phyloP scores from a whole-genome alignment of 2,888 invertebrate species.

The Charanyca ferruginea region DNA sequence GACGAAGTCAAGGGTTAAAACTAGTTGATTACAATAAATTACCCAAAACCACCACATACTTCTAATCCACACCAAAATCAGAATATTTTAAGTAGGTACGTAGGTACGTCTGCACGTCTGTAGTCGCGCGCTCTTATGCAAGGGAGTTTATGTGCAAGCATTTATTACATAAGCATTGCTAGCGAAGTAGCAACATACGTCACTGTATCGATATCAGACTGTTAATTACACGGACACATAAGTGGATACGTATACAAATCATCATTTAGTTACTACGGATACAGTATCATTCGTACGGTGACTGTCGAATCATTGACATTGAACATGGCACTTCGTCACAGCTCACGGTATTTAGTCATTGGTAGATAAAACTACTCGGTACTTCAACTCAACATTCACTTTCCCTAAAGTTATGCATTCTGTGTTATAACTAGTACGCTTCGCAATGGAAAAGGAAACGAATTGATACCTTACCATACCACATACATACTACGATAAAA shows the following conservation, averaged over 20 bases:
- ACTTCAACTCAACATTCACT: conserved; percentile 50
- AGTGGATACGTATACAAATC: conserved; percentile 21
- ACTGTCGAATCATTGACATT: conserved; percentile 28
- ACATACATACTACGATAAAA: conserved; percentile 11
- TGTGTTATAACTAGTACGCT: conserved; percentile 40
- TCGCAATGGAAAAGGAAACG: conserved; percentile 13
- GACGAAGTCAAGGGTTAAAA: not conserved
- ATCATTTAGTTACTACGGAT: conserved; percentile 5
- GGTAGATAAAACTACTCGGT: conserved; percentile 15
- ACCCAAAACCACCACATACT: conserved; percentile 16
- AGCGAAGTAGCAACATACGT: conserved; percentile 64
- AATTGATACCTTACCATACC: not conserved
- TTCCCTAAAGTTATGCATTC: conserved; percentile 54
- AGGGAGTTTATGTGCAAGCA: conserved; percentile 69
- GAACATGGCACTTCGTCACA: conserved; percentile 35
- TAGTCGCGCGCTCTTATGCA: conserved; percentile 58
- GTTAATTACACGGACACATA: conserved; percentile 39
- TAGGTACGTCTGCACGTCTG: not conserved
- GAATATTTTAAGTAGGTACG: conserved; percentile 44
- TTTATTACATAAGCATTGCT: conserved; percentile 73
- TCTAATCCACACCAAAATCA: conserved; percentile 30
- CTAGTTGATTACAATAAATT: conserved; percentile 17
- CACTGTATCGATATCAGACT: conserved; percentile 60
- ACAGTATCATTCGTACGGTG: conserved; percentile 29
- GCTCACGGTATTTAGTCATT: conserved; percentile 9